phyloP scores from a whole-genome alignment of 2,113 vertebrate genomes.

The Ailurus styani region DNA sequence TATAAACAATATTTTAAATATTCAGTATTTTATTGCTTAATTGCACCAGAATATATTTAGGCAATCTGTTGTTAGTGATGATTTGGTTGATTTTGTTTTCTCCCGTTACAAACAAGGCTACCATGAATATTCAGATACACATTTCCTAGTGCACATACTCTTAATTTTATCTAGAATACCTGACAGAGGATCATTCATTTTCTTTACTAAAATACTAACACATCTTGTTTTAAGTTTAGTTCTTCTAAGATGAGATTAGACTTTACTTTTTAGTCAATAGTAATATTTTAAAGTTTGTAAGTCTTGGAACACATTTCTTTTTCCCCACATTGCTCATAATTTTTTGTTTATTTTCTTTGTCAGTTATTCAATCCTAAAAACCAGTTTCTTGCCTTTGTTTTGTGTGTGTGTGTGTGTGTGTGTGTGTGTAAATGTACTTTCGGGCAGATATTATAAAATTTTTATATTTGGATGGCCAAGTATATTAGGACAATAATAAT shows the following conservation, averaged over 20 bases:
- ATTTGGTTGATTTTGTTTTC: background rate
- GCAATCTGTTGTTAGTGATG: background rate
- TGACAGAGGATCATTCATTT: background rate
- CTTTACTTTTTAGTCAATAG: background rate
- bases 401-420: background rate
- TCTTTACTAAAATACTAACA: background rate
- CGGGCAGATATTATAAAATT: background rate
- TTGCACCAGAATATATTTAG: background rate
- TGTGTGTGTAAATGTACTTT: background rate
- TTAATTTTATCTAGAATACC: background rate
- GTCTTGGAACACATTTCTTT: background rate
- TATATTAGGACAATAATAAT: background rate
- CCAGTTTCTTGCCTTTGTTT: background rate
- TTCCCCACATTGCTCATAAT: background rate
- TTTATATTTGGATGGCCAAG: background rate
- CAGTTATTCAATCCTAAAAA: background rate
- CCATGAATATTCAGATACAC: background rate
- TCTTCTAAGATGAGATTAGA: background rate
- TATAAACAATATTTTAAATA: background rate
- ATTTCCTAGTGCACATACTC: background rate
- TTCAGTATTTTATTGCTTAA: background rate
- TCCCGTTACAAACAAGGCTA: background rate
- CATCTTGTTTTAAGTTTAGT: background rate
- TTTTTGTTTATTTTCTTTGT: background rate
- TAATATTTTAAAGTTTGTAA: background rate